These are phyloP conservation scores for Sarcophaga peregrina DNA, from an alignment of 1,140 invertebrate species.

Conservation along the genomic window DNA sequence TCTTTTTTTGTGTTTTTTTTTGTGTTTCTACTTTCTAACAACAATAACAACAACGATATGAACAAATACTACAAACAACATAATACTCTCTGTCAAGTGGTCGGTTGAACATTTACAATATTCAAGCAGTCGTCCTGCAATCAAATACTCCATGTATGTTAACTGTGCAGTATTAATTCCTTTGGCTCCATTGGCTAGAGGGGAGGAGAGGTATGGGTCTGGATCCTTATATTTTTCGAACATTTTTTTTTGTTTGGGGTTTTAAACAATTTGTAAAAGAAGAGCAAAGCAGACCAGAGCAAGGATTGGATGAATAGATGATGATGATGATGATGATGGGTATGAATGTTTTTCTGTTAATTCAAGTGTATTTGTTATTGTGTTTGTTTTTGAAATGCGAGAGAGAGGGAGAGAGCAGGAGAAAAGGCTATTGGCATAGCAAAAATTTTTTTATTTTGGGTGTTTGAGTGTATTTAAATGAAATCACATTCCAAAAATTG, in stretches of 20 bases:
- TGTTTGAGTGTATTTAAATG: constrained; percentile 42
- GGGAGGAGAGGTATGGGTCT: too few relatives aligned
- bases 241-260: too few relatives aligned
- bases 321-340: neutral
- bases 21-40: neutral
- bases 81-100: constrained; percentile 44
- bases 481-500: constrained; percentile 46
- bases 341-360: neutral
- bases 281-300: too few relatives aligned
- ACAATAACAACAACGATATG: neutral
- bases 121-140: neutral
- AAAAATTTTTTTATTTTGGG: neutral
- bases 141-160: too few relatives aligned
- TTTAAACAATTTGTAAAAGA: too few relatives aligned
- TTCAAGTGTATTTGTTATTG: constrained; percentile 22
- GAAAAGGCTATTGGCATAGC: neutral
- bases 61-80: constrained; percentile 30
- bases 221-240: too few relatives aligned
- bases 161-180: too few relatives aligned
- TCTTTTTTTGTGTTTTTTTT: neutral
- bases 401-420: neutral
- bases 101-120: constrained; percentile 36
- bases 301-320: neutral
- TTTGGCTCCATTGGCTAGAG: too few relatives aligned
- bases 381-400: constrained; percentile 13